Percentiles rank a stretch among this genome's conserved stretches.
phyloP scores from a whole-genome alignment of 1,140 invertebrate genomes.

The Cyclina sinensis region DNA sequence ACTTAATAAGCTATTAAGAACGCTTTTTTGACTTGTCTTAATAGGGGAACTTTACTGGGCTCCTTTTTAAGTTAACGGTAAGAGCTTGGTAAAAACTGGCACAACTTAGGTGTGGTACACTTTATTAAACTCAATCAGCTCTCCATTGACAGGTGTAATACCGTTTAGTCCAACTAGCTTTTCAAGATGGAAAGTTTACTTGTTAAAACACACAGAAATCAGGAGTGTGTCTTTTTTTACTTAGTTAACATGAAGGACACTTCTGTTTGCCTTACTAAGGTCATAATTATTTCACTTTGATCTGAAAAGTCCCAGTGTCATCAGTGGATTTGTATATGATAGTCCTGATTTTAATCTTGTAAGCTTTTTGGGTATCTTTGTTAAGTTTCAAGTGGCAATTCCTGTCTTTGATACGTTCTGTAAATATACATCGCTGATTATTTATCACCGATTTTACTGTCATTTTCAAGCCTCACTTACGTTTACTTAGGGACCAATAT shows the following conservation, averaged over 20 bases:
- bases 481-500: constrained; percentile 12
- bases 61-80: too few species aligned
- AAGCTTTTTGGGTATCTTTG: neutral
- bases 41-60: too few species aligned
- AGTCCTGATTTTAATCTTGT: constrained; percentile 35
- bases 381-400: constrained; percentile 44
- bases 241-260: neutral
- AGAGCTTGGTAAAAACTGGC: too few species aligned
- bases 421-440: constrained; percentile 38
- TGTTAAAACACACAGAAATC: neutral
- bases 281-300: constrained; percentile 15
- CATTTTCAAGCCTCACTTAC: constrained; percentile 34
- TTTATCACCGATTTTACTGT: constrained; percentile 61
- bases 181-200: too few species aligned
- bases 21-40: too few species aligned
- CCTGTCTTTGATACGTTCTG: constrained; percentile 48
- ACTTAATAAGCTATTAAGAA: too few species aligned
- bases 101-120: too few species aligned
- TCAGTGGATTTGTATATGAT: neutral
- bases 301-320: constrained; percentile 11
- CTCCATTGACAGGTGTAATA: too few species aligned
- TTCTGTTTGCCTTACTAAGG: neutral
- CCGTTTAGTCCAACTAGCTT: too few species aligned
- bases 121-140: too few species aligned
- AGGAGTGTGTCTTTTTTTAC: neutral